Percentiles rank a stretch among this genome's conserved stretches.
Conservation (phyloP, 2,797 vertebrate genomes). For the Lateolabrax maculatus region DNA sequence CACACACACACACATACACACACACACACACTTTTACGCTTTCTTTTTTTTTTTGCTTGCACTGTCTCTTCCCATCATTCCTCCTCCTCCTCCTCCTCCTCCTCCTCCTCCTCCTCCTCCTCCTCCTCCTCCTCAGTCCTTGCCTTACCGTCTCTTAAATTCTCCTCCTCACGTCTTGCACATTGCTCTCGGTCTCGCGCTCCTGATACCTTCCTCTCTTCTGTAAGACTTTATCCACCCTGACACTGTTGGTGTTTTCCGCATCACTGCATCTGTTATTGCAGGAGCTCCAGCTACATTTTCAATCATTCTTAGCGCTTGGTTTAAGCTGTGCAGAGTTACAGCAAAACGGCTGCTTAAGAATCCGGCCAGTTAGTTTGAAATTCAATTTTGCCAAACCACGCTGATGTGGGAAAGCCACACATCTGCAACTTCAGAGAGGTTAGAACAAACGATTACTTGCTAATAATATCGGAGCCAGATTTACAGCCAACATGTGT, state of each 20-base stretch:
- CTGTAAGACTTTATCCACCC: constrained; percentile 26
- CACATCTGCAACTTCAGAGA: background rate
- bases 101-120: background rate
- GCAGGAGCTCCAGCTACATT: background rate
- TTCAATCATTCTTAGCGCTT: background rate
- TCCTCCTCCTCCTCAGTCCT: constrained; percentile 8
- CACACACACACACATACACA: constrained; percentile 15
- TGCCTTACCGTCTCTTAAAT: constrained; percentile 9
- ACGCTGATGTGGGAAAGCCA: background rate
- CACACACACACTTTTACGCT: constrained; percentile 13
- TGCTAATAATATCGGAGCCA: background rate
- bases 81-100: constrained; percentile 6
- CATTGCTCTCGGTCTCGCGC: background rate
- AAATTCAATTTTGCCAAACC: background rate
- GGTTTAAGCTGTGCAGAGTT: constrained; percentile 12
- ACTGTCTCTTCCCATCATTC: constrained; percentile 14
- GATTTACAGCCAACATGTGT: background rate
- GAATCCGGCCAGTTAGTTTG: background rate
- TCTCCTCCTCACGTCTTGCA: constrained; percentile 13
- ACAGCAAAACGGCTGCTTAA: background rate
- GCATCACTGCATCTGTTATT: constrained; percentile 36
- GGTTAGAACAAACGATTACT: background rate
- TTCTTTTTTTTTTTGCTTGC: background rate
- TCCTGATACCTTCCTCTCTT: background rate
- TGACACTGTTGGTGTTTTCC: constrained; percentile 56